Conservation (phyloP, 2,888 invertebrate genomes). For the Stramonita haemastoma region DNA sequence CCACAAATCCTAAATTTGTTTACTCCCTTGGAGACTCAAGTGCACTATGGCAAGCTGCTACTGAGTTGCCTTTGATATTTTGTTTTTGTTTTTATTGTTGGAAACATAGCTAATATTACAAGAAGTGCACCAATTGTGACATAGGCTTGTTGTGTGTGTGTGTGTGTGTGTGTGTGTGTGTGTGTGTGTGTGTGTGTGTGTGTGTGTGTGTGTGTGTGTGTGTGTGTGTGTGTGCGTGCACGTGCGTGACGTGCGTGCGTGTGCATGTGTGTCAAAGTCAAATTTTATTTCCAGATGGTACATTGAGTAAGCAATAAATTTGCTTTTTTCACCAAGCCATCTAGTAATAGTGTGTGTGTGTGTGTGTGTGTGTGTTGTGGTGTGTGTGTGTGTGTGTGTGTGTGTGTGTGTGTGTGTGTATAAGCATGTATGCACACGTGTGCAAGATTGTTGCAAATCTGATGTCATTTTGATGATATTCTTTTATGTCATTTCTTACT, state of each 20-base stretch:
- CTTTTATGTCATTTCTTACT: too few relatives aligned
- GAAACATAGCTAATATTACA: background rate
- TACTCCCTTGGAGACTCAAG: too few relatives aligned
- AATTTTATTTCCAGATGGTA: too few relatives aligned
- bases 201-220: background rate
- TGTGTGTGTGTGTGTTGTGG: too few relatives aligned
- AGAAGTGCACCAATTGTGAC: background rate
- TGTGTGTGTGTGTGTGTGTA: conserved; percentile 21
- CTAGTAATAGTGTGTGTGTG: too few relatives aligned
- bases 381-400: conserved; percentile 19
- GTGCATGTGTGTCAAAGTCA: too few relatives aligned
- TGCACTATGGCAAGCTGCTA: too few relatives aligned
- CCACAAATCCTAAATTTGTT: too few relatives aligned
- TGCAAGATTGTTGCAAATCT: background rate
- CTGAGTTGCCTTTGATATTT: background rate
- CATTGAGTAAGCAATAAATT: too few relatives aligned
- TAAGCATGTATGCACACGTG: background rate
- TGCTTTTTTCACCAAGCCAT: too few relatives aligned
- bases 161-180: background rate
- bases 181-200: background rate
- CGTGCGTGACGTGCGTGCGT: too few relatives aligned
- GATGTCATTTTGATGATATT: too few relatives aligned
- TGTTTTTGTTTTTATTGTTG: background rate
- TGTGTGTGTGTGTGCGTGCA: background rate
- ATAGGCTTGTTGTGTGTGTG: background rate